These are phyloP conservation scores for Argyresthia goedartella DNA, from an alignment of 2,888 invertebrate species.

Conservation along the genomic window DNA sequence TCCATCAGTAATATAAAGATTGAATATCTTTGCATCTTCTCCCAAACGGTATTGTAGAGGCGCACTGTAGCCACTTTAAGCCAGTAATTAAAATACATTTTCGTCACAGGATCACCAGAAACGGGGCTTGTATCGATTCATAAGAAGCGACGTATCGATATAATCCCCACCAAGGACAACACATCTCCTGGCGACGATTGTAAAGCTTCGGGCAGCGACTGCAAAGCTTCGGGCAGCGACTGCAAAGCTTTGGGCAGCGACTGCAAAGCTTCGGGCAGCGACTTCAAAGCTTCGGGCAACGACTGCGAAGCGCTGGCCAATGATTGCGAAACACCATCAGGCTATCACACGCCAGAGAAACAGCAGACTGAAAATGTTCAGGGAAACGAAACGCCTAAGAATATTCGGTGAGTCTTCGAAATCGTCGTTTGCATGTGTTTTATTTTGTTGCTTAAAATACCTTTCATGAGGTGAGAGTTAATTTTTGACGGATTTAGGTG, in stretches of 20 bases:
- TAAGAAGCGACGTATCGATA: constrained; percentile 25
- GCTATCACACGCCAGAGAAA: constrained; percentile 17
- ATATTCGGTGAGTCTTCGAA: constrained; percentile 17
- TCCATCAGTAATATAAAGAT: too few species aligned
- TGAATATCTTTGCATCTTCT: too few species aligned
- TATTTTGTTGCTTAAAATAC: not conserved
- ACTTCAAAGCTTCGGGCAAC: not conserved
- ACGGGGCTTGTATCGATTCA: constrained; percentile 29
- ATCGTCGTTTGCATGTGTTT: not conserved
- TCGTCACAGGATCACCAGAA: constrained; percentile 5
- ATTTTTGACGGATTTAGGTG: too few species aligned
- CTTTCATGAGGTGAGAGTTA: not conserved
- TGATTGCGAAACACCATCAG: not conserved
- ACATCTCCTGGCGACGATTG: constrained; percentile 5
- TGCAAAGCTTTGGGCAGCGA: not conserved
- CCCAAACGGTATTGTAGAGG: too few species aligned
- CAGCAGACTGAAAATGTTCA: constrained; percentile 5
- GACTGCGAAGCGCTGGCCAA: too few species aligned
- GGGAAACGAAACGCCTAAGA: constrained; percentile 20
- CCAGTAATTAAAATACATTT: not conserved
- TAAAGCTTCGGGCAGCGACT: not conserved
- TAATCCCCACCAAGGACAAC: constrained; percentile 5
- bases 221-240: not conserved
- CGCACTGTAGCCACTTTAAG: too few species aligned
- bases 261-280: not conserved